A percentile compares a stretch with the other conserved stretches of the same genome.
Evolutionary conservation across 2,113 vertebrate genomes (phyloP).

Genomic region (Burhinus oedicnemus): DNA sequence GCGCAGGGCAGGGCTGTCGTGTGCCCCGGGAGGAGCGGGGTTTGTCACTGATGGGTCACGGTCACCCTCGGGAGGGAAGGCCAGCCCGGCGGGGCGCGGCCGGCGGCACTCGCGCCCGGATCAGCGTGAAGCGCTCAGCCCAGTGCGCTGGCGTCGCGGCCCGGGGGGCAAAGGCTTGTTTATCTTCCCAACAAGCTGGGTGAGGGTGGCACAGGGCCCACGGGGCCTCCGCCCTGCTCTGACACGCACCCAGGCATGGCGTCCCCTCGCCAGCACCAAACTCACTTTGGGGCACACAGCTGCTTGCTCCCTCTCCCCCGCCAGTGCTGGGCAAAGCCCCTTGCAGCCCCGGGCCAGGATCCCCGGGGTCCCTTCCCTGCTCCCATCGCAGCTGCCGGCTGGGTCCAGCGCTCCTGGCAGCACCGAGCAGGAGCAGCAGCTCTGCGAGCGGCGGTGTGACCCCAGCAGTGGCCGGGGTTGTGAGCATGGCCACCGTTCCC

Average conservation of each 20-base stretch:
- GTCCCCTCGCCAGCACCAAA: not conserved
- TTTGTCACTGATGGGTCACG: not conserved
- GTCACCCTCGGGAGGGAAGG: not conserved
- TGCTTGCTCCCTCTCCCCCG: not conserved
- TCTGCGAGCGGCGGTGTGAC: rapidly evolving
- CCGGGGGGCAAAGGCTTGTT: not conserved
- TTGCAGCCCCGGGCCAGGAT: not conserved
- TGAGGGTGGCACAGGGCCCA: not conserved
- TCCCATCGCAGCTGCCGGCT: not conserved
- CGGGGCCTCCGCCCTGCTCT: not conserved
- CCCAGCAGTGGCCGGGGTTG: not conserved
- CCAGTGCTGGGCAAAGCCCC: rapidly evolving
- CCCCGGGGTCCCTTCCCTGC: not conserved
- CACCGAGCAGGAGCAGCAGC: not conserved
- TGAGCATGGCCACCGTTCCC: rapidly evolving
- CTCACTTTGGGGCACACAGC: rapidly evolving
- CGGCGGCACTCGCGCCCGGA: rapidly evolving
- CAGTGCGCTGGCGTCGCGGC: not conserved
- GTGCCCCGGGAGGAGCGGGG: not conserved
- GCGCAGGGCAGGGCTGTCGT: not conserved
- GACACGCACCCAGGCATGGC: not conserved
- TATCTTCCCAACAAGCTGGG: not conserved
- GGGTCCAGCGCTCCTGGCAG: rapidly evolving
- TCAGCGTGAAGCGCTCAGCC: not conserved
- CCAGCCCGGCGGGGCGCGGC: not conserved